These are phyloP conservation scores for Volucella zonaria DNA, from an alignment of 2,888 invertebrate genomes.

Conservation along the genomic window DNA sequence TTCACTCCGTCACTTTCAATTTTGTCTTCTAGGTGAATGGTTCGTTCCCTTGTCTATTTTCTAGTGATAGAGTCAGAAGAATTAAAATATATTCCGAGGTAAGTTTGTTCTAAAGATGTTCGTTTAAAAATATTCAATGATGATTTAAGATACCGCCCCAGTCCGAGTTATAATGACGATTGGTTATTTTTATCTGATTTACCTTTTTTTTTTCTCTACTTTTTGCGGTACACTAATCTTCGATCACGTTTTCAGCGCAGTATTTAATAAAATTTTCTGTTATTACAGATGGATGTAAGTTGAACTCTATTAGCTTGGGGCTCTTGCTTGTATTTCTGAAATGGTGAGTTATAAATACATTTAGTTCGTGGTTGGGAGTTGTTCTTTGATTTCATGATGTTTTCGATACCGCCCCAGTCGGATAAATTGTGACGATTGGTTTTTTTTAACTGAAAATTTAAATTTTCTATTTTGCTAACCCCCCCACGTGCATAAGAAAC, in stretches of 20 bases:
- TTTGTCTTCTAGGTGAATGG: background rate
- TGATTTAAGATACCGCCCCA: conserved; percentile 74
- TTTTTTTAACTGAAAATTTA: conserved; percentile 65
- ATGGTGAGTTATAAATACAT: conserved; percentile 18
- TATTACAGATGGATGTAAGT: conserved; percentile 27
- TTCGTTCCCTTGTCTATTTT: background rate
- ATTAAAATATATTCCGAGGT: conserved; percentile 1
- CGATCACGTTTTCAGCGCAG: background rate
- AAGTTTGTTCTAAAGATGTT: conserved; percentile 4
- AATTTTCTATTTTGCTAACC: background rate
- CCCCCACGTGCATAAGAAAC: background rate
- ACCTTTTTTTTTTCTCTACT: background rate
- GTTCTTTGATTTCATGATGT: conserved; percentile 52
- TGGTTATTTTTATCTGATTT: conserved; percentile 64
- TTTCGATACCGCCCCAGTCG: conserved; percentile 75
- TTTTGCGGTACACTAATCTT: background rate
- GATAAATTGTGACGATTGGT: conserved; percentile 74
- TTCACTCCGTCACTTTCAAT: conserved; percentile 42
- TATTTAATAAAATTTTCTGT: background rate
- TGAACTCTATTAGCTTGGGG: background rate
- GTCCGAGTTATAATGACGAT: conserved; percentile 73
- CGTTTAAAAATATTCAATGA: conserved; percentile 38
- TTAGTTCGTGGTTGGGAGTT: too few relatives aligned
- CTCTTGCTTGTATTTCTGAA: background rate
- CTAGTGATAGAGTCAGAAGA: background rate